phyloP scores from a whole-genome alignment of 92 coral and sea anemone genomes.

The Actinernus sp. region DNA sequence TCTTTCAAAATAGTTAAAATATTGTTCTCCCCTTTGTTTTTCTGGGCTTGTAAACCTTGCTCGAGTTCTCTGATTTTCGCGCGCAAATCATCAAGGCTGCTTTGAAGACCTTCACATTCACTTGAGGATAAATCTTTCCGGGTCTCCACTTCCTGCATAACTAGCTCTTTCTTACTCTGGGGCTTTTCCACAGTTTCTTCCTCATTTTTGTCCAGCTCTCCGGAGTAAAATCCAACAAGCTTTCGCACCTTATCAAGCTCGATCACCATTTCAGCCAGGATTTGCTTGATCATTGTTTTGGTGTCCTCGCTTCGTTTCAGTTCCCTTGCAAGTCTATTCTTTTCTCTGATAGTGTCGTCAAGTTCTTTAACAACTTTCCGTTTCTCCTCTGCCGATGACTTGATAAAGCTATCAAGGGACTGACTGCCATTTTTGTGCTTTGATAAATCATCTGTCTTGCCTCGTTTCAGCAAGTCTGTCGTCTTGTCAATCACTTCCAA shows the following conservation, averaged over 20 bases:
- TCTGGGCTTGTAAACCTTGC: constrained; percentile 24
- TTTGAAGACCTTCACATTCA: constrained; percentile 38
- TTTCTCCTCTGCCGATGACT: constrained; percentile 31
- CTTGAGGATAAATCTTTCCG: constrained; percentile 15
- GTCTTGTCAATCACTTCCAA: constrained; percentile 57
- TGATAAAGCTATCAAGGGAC: neutral
- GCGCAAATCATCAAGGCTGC: constrained; percentile 48
- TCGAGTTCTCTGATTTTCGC: constrained; percentile 51
- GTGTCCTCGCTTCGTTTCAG: constrained; percentile 48
- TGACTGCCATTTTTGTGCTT: constrained; percentile 7
- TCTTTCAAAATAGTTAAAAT: constrained; percentile 19
- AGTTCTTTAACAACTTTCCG: constrained; percentile 33
- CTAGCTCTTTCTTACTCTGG: neutral
- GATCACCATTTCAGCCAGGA: constrained; percentile 26
- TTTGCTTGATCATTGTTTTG: constrained; percentile 32
- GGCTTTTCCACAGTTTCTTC: neutral
- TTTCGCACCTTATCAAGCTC: constrained; percentile 52
- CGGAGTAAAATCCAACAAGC: constrained; percentile 30
- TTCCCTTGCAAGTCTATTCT: constrained; percentile 30
- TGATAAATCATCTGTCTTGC: constrained; percentile 39
- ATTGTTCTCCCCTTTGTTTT: constrained; percentile 33
- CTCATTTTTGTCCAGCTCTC: no score
- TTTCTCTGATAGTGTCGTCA: constrained; percentile 33
- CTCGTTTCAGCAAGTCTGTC: constrained; percentile 39
- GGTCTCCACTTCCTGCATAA: constrained; percentile 8